Conservation (phyloP, 2,797 vertebrate species). For the Moxostoma hubbsi region DNA sequence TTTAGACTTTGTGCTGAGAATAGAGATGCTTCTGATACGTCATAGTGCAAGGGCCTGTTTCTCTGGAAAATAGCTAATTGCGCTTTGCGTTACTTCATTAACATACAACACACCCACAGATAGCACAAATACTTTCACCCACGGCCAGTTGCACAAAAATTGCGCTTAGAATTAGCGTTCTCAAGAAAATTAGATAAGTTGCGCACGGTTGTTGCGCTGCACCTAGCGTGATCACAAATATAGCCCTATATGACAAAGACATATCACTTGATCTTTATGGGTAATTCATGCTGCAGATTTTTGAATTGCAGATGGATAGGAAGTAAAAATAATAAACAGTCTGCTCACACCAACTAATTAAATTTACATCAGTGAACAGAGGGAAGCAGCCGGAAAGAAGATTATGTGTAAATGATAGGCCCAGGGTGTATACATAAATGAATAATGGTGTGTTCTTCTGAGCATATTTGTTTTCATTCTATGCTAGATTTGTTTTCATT, state of each 20-base stretch:
- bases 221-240: too few species aligned
- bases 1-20: too few species aligned
- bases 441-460: slow-evolving; percentile 20
- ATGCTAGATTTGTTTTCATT: slow-evolving; percentile 29
- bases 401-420: slow-evolving; percentile 30
- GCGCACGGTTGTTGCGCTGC: too few species aligned
- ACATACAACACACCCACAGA: too few species aligned
- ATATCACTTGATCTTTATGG: neutral
- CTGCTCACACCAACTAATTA: slow-evolving; percentile 17
- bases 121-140: too few species aligned
- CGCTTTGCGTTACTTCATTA: too few species aligned
- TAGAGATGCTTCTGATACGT: too few species aligned
- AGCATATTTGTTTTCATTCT: slow-evolving; percentile 29
- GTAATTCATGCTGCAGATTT: neutral
- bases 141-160: too few species aligned
- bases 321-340: slow-evolving; percentile 11
- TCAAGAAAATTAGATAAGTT: too few species aligned
- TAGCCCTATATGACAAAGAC: neutral
- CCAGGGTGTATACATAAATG: slow-evolving; percentile 20
- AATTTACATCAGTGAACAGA: neutral
- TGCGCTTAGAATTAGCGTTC: too few species aligned
- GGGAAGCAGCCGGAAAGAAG: slow-evolving; percentile 1
- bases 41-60: too few species aligned
- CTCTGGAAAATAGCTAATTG: too few species aligned
- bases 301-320: neutral